Percentiles rank a stretch among this genome's conserved stretches.
These are phyloP conservation scores for Melanerpes formicivorus DNA, from an alignment of 2,113 vertebrate species.

Conservation along the genomic window DNA sequence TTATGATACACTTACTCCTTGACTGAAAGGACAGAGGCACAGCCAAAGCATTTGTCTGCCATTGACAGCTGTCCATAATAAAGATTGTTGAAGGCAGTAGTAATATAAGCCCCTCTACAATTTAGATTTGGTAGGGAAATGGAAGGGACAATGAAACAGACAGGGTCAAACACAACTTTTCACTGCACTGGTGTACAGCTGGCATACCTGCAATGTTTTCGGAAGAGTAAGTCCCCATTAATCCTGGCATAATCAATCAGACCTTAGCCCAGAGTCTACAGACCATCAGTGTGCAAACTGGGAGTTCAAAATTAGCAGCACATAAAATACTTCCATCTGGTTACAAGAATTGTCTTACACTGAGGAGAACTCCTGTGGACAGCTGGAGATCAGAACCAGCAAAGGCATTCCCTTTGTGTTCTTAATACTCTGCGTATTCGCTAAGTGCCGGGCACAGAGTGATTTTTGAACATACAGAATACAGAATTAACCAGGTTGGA, in stretches of 20 bases:
- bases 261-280: background rate
- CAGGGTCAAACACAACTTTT: background rate
- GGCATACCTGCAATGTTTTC: background rate
- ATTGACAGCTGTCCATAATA: slow-evolving; percentile 10
- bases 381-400: background rate
- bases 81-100: background rate
- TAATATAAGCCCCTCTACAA: background rate
- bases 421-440: background rate
- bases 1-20: background rate
- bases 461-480: background rate
- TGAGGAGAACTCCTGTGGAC: background rate
- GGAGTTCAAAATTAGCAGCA: background rate
- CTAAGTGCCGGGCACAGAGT: background rate
- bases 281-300: background rate
- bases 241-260: slow-evolving; percentile 26
- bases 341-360: background rate
- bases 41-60: background rate
- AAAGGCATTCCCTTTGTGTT: background rate
- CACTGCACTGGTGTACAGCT: background rate
- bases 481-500: no score
- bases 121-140: background rate
- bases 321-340: background rate
- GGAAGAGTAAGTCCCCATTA: background rate
- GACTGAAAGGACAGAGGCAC: background rate
- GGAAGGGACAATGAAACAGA: background rate